phyloP scores from a whole-genome alignment of 2,888 invertebrate genomes.

The Ceramica pisi region DNA sequence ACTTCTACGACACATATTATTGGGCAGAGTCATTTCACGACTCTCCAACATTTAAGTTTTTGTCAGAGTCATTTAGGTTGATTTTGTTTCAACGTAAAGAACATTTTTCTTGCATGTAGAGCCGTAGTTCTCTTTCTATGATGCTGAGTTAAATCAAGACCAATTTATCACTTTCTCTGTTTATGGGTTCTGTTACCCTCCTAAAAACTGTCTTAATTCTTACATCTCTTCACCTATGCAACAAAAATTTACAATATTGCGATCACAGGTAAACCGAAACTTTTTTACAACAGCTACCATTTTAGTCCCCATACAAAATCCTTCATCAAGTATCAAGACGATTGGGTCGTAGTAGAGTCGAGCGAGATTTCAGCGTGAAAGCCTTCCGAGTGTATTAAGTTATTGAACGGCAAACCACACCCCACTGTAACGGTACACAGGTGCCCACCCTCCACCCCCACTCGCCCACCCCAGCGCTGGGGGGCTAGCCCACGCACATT shows the following conservation, averaged over 20 bases:
- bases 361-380: slow-evolving; percentile 90
- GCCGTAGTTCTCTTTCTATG: background rate
- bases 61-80: slow-evolving; percentile 2
- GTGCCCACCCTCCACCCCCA: slow-evolving; percentile 70
- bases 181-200: background rate
- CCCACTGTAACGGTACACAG: slow-evolving; percentile 88
- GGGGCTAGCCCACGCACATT: slow-evolving; percentile 79
- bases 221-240: no score
- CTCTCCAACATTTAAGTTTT: slow-evolving; percentile 16
- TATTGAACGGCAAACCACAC: slow-evolving; percentile 91
- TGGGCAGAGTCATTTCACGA: slow-evolving; percentile 11
- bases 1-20: slow-evolving; percentile 25
- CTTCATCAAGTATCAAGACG: slow-evolving; percentile 74
- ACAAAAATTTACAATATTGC: background rate
- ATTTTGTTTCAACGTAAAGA: slow-evolving; percentile 2
- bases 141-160: background rate
- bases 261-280: background rate
- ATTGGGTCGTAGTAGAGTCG: slow-evolving; percentile 68
- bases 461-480: slow-evolving; percentile 65
- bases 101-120: background rate
- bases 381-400: slow-evolving; percentile 91
- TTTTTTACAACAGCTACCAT: background rate
- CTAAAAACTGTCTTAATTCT: background rate
- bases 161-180: background rate
- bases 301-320: slow-evolving; percentile 5